Evolutionary conservation across 1,140 invertebrate species (phyloP).

Genomic region (Littorina saxatilis): DNA sequence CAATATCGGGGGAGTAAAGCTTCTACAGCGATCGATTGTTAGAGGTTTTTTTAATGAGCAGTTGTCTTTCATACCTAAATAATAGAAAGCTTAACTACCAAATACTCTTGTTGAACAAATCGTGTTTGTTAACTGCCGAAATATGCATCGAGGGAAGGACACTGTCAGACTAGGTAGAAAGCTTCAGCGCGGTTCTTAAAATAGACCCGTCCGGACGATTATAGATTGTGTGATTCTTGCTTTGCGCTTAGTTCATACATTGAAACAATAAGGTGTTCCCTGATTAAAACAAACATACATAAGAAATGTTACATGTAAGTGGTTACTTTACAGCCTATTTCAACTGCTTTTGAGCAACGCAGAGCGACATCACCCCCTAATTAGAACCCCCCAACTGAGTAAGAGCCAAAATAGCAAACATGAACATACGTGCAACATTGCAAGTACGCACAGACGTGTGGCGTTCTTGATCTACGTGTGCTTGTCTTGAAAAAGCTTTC

Average conservation of each 20-base stretch:
- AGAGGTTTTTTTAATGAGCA: neutral
- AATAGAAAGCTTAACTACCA: neutral
- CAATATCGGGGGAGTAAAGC: neutral
- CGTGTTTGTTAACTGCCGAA: neutral
- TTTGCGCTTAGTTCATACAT: neutral
- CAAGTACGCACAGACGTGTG: no score
- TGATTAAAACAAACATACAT: neutral
- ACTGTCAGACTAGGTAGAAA: no score
- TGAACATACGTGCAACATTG: no score
- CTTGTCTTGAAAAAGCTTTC: no score
- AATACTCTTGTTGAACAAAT: neutral
- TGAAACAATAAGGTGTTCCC: conserved; percentile 12
- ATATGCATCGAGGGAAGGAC: neutral
- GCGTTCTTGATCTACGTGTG: no score
- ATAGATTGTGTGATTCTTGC: conserved; percentile 1
- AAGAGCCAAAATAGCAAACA: no score
- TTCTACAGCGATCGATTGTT: neutral
- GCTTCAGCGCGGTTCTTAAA: conserved; percentile 7
- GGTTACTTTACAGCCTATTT: neutral
- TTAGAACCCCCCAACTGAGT: no score
- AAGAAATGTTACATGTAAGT: neutral
- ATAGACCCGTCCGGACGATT: conserved; percentile 9
- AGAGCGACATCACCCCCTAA: no score
- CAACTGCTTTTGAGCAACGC: neutral
- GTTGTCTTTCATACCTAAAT: neutral